Base-by-base conservation (phyloP, 2,797 vertebrate genomes). In the Pelochelys cantorii region DNA sequence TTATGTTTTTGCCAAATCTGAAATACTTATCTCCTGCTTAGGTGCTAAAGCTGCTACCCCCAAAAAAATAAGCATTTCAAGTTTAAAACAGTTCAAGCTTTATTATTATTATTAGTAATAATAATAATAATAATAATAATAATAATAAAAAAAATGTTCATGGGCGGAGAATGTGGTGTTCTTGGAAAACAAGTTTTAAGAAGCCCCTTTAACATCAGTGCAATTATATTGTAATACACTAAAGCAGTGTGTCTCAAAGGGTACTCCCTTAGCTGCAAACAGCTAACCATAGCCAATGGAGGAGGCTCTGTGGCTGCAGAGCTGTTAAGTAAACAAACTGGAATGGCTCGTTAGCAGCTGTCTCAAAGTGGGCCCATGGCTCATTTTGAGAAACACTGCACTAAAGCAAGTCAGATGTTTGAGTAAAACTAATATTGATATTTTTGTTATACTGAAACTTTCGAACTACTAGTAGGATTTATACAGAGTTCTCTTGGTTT, bases 401-500 rank as follows among this genome's bases (percentile, higher is more conserved):
- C 22, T 48, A 37, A 71, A 37, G 23, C 42, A 77, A 52, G 22
- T 71, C 31, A 84, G 34, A 42, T 27, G 37, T 59, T 52, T 59
- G n/a, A 80, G n/a, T 80, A 56, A 52, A 77, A 56, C 8, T 31
- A 25, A 7, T 15, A 17, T 29, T 52, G 37, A 48, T 68, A 34
- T 57, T 75, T 56, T 23, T 37, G 37, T 34, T 23, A 75, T 75
- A 77, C n/a, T 71, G 18, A 37, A 34, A 4, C 94, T 62, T 95
- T 77, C 95, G 37, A 92, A 93, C 75, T 96, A 92, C 94, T 42
- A 17, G 42, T 52, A 52, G 25, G 8, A 48, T 77, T 77, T 59
- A 27, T 60, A 81, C 37, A 53, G 23, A 71, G 79, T 56, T 95
- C 77, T 57, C 54, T 87, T 92, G 94, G 85, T 94, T 96, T 93